phyloP scores from a whole-genome alignment of 2,113 vertebrate genomes.

The Gila orcuttii region DNA sequence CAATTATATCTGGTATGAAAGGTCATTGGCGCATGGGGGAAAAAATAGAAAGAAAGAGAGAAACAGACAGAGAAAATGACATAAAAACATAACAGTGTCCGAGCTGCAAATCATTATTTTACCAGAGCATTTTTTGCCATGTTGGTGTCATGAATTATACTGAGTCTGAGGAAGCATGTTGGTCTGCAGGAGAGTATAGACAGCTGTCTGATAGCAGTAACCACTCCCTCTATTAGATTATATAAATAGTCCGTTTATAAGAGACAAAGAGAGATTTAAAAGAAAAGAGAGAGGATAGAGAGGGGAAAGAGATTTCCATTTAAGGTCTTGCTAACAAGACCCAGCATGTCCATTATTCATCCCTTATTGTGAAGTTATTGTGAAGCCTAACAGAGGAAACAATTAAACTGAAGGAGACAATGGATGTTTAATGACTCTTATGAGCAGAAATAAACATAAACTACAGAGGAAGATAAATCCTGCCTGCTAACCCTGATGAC shows the following conservation, averaged over 20 bases:
- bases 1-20: slow-evolving; percentile 18
- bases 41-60: background rate
- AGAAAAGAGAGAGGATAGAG: background rate
- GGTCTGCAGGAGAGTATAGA: background rate
- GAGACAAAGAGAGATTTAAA: slow-evolving; percentile 17
- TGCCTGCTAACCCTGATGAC: background rate
- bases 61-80: background rate
- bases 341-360: background rate
- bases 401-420: slow-evolving; percentile 12
- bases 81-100: background rate
- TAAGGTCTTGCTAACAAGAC: slow-evolving; percentile 1
- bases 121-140: background rate
- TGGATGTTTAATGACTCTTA: slow-evolving; percentile 22
- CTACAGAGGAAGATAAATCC: background rate
- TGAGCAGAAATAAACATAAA: background rate
- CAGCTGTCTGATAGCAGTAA: background rate
- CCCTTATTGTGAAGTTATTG: background rate
- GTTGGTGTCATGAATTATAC: background rate
- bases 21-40: background rate
- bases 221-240: background rate
- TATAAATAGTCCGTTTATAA: slow-evolving; percentile 19
- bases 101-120: slow-evolving; percentile 20
- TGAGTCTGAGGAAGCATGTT: background rate
- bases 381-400: background rate
- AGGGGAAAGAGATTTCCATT: background rate